phyloP scores from a whole-genome alignment of 2,888 invertebrate genomes.

The Ecliptopera silaceata region DNA sequence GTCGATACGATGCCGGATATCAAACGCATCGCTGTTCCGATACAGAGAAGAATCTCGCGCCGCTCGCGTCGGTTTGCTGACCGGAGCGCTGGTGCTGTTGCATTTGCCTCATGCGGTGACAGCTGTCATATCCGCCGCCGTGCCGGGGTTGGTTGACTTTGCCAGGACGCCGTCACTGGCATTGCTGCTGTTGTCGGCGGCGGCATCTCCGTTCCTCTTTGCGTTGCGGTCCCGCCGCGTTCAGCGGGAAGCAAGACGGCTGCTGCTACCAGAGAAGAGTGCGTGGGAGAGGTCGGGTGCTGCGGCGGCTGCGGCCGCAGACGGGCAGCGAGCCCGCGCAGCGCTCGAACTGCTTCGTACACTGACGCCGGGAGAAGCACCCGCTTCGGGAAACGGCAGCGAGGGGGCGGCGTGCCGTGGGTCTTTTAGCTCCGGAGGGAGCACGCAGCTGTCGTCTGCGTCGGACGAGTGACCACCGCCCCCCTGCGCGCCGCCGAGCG shows the following conservation, averaged over 20 bases:
- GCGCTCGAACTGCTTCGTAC: slow-evolving; percentile 71
- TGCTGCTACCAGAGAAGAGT: slow-evolving; percentile 69
- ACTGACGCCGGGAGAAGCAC: slow-evolving; percentile 67
- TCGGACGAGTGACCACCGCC: slow-evolving; percentile 83
- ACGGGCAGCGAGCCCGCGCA: slow-evolving; percentile 76
- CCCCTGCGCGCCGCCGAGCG: slow-evolving; percentile 46
- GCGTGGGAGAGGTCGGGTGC: slow-evolving; percentile 81
- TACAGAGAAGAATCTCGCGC: slow-evolving; percentile 95
- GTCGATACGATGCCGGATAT: slow-evolving; percentile 89
- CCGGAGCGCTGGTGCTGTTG: slow-evolving; percentile 89
- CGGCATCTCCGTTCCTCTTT: slow-evolving; percentile 89
- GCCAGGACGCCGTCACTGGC: slow-evolving; percentile 78
- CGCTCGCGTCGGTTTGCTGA: slow-evolving; percentile 87
- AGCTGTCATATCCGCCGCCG: slow-evolving; percentile 66
- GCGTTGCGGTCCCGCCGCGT: slow-evolving; percentile 89
- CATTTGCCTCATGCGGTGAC: slow-evolving; percentile 86
- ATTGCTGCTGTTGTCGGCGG: slow-evolving; percentile 84
- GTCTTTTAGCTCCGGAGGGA: slow-evolving; percentile 85
- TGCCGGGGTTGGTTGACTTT: slow-evolving; percentile 77
- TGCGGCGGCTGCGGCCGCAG: slow-evolving; percentile 81
- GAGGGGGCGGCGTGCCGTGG: slow-evolving; percentile 82
- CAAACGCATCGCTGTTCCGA: slow-evolving; percentile 92
- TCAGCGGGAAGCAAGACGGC: slow-evolving; percentile 70
- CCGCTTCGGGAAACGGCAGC: slow-evolving; percentile 67
- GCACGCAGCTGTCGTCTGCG: slow-evolving; percentile 84